phyloP scores from a whole-genome alignment of 2,797 vertebrate species.

The Sarcoramphus papa region DNA sequence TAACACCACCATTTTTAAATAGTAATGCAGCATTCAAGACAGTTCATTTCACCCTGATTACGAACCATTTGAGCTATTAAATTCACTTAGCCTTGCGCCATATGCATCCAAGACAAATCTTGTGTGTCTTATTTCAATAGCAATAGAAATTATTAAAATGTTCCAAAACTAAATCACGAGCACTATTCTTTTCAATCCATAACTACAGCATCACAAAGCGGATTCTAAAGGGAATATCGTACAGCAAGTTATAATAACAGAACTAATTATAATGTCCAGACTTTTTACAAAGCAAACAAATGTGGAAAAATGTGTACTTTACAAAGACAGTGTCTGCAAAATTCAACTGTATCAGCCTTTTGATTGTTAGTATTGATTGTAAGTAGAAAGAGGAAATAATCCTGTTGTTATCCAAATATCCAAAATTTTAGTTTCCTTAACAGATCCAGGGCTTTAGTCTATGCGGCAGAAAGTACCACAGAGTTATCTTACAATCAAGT shows the following conservation, averaged over 20 bases:
- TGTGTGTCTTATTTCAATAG: slow-evolving; percentile 23
- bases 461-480: not conserved
- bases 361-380: not conserved
- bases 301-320: not conserved
- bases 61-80: slow-evolving; percentile 31
- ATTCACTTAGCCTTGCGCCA: slow-evolving; percentile 18
- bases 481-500: not conserved
- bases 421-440: not conserved
- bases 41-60: slow-evolving; percentile 35
- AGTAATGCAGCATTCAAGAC: slow-evolving; percentile 17
- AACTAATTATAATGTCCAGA: not conserved
- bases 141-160: slow-evolving; percentile 21
- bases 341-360: not conserved
- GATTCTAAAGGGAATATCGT: not conserved
- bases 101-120: not conserved
- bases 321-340: not conserved
- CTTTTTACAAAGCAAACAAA: not conserved
- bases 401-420: not conserved
- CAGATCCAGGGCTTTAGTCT: not conserved
- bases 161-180: not conserved
- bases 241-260: not conserved
- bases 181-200: not conserved
- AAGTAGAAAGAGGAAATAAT: not conserved
- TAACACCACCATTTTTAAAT: slow-evolving; percentile 38
- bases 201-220: not conserved